These are phyloP conservation scores for Phrynocephalus vlangalii DNA, from an alignment of 2,797 vertebrate species.

Conservation along the genomic window DNA sequence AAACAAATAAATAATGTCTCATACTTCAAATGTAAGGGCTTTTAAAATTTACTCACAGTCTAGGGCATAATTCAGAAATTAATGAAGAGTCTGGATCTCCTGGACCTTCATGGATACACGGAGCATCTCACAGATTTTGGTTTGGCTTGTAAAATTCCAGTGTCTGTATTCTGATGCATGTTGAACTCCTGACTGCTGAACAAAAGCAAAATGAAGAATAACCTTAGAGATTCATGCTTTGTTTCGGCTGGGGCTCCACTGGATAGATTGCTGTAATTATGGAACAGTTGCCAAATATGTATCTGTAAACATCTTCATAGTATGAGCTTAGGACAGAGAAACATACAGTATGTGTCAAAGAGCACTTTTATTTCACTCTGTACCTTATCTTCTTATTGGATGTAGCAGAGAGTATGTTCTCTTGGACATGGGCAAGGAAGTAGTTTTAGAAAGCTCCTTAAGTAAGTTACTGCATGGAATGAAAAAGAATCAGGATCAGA, in stretches of 20 bases:
- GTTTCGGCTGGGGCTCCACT: neutral
- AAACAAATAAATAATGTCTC: neutral
- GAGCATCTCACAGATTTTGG: neutral
- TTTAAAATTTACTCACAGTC: neutral
- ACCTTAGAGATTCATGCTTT: neutral
- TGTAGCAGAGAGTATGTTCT: neutral
- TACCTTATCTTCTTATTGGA: neutral
- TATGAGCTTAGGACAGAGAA: neutral
- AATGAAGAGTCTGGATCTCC: neutral
- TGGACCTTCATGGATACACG: neutral
- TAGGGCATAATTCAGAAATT: neutral
- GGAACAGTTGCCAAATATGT: neutral
- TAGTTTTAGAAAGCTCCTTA: slow-evolving; percentile 1
- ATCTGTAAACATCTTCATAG: neutral
- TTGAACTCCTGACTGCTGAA: neutral
- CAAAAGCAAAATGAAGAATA: neutral
- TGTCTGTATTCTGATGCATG: too few relatives aligned
- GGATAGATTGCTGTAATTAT: neutral
- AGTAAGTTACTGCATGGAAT: neutral
- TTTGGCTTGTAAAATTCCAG: neutral
- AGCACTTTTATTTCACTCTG: neutral
- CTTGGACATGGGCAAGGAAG: neutral
- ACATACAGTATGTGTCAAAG: neutral
- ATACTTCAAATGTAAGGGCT: neutral
- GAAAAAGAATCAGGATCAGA: neutral